Evolutionary conservation across 2,888 invertebrate species (phyloP).

Genomic region (Heliconius sara): DNA sequence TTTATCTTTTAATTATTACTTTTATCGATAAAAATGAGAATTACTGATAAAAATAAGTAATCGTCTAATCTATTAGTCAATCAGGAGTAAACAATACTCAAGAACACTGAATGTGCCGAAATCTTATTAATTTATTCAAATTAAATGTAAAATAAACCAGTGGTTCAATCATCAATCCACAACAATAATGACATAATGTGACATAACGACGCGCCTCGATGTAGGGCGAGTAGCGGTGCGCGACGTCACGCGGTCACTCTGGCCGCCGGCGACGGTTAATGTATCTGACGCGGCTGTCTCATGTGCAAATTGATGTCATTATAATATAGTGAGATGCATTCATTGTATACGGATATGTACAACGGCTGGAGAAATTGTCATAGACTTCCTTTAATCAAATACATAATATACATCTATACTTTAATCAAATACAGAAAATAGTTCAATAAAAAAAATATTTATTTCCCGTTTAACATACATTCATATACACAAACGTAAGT

Average conservation of each 20-base stretch:
- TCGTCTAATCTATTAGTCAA: neutral
- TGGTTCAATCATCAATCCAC: neutral
- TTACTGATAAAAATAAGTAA: neutral
- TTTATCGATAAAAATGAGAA: neutral
- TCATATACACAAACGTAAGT: neutral
- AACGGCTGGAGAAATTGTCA: neutral
- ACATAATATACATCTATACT: no score
- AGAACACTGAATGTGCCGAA: neutral
- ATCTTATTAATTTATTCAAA: neutral
- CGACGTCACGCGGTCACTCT: neutral
- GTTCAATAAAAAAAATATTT: neutral
- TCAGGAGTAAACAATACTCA: neutral
- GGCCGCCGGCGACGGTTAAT: neutral
- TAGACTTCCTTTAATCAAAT: neutral
- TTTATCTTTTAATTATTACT: neutral
- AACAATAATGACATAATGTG: conserved; percentile 23
- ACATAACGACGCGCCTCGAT: conserved; percentile 18
- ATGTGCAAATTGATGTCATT: neutral
- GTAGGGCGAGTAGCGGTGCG: neutral
- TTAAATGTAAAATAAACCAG: conserved; percentile 5
- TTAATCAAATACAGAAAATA: no score
- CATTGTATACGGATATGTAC: neutral
- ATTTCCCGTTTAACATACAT: neutral
- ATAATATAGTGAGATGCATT: neutral
- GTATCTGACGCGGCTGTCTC: neutral